These are phyloP conservation scores for Norana najaformis DNA, from an alignment of 2,888 invertebrate genomes.

Conservation along the genomic window DNA sequence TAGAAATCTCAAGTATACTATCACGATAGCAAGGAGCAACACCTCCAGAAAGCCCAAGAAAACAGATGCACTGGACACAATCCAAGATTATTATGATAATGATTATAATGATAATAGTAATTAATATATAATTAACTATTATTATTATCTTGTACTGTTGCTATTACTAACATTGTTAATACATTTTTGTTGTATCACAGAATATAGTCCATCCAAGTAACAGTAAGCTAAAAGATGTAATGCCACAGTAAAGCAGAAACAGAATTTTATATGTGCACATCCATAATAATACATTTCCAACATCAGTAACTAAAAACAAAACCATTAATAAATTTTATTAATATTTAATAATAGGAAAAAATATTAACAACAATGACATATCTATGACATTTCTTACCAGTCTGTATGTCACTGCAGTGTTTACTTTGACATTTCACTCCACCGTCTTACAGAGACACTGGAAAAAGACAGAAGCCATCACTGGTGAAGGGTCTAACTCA, in stretches of 20 bases:
- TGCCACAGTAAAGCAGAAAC: not conserved
- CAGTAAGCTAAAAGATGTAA: not conserved
- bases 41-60: too few species aligned
- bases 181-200: not conserved
- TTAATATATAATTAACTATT: not conserved
- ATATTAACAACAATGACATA: not conserved
- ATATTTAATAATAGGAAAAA: not conserved
- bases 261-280: not conserved
- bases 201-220: not conserved
- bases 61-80: too few species aligned
- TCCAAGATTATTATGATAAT: not conserved
- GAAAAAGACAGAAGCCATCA: not conserved
- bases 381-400: not conserved
- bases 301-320: not conserved
- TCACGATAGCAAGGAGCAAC: too few species aligned
- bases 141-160: not conserved
- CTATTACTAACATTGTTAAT: not conserved
- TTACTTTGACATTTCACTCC: not conserved
- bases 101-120: not conserved
- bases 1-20: too few species aligned
- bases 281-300: not conserved
- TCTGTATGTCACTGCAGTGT: not conserved
- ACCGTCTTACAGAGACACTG: not conserved
- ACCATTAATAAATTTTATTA: not conserved
- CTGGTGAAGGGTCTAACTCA: too few species aligned